Evolutionary conservation across 2,797 vertebrate species (phyloP), one percentile per base, ranked within the genome.

Genomic region (Lates japonicus): DNA sequence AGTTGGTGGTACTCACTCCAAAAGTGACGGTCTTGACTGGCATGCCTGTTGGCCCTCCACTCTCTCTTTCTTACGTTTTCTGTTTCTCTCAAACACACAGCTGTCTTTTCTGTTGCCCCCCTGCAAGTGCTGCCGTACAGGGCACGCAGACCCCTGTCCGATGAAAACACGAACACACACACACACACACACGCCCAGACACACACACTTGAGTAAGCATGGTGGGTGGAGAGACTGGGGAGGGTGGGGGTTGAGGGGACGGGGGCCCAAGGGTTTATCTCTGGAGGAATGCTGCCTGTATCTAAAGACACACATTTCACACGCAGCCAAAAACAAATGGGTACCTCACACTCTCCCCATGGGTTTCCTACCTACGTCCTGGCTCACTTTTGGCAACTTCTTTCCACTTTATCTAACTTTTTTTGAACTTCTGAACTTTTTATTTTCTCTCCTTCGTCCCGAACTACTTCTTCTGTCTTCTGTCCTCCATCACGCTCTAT

Each of bases 271-370:
- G 87, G 91, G 91, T 94, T 96, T 96, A 96, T 96, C 95, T 95
- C 90, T 92, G 81, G 84, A 93, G 93, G 93, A 96, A 95, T 94
- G 93, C 92, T 92, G 94, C 78, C 88, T 91, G 88, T 96, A 96
- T 96, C 95, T 92, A 88, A 91, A 94, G 90, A 93, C 90, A 87
- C 94, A 96, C 93, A 95, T 93, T 95, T 94, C 78, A 89, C 85
- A 89, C 81, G 54, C 73, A 54, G 83, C 74, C 58, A 64, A 92
- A 88, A 91, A 86, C 83, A 88, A 88, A 86, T 60, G 66, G 57
- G 81, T 63, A 55, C 83, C 84, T 62, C 81, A 31, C 72, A 57
- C 62, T 67, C 62, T 72, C 84, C 37, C 59, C 20, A 7, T 35
- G 17, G 60, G 16, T 63, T 55, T 62, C 76, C 76, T 76, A 29